Evolutionary conservation across 2,888 invertebrate species (phyloP).

Genomic region (Acanthococcus lagerstroemiae): DNA sequence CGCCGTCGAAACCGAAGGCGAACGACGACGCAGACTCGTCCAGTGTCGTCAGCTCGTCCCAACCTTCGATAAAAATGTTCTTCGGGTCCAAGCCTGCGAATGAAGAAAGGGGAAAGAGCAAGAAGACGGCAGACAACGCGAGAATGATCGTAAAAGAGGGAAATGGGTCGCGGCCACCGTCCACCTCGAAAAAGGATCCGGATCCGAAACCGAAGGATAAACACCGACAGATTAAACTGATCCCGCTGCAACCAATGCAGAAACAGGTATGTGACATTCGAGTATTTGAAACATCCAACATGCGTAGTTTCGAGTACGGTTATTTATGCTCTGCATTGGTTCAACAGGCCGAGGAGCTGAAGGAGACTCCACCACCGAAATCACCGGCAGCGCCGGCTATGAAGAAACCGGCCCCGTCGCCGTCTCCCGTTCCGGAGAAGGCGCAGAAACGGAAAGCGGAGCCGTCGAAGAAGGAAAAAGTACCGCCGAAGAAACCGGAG

Average conservation of each 20-base stretch:
- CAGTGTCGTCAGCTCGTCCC: background rate
- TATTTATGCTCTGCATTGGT: background rate
- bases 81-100: background rate
- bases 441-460: constrained; percentile 13
- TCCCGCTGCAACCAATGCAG: background rate
- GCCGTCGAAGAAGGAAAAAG: constrained; percentile 11
- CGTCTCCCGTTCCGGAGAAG: background rate
- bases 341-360: background rate
- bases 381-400: background rate
- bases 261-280: no score
- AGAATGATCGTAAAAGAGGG: background rate
- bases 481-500: constrained; percentile 24
- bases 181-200: background rate
- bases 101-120: background rate
- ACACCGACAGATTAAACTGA: constrained; percentile 16
- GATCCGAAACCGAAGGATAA: constrained; percentile 10
- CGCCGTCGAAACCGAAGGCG: background rate
- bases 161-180: background rate
- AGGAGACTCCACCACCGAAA: background rate
- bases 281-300: no score
- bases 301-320: no score
- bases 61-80: constrained; percentile 6
- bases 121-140: background rate
- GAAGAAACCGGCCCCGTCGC: background rate
- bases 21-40: background rate